Conservation (phyloP, 2,888 invertebrate genomes). For the Tipula lateralis region DNA sequence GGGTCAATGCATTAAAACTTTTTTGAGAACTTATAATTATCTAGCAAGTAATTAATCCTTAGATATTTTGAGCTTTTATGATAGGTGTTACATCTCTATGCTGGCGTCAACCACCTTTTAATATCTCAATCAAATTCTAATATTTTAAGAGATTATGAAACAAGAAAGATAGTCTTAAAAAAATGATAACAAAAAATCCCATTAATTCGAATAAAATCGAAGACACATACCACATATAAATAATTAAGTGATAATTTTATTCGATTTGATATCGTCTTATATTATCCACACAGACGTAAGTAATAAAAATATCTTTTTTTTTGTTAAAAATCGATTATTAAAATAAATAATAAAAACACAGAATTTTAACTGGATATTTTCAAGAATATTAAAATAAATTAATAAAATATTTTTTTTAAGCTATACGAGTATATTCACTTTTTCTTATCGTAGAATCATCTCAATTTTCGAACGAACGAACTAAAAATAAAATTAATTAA, state of each 20-base stretch:
- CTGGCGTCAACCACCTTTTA: neutral
- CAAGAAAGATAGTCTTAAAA: neutral
- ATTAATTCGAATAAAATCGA: neutral
- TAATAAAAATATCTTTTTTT: neutral
- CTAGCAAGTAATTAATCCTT: too few species aligned
- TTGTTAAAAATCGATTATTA: constrained; percentile 19
- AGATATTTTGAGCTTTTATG: too few species aligned
- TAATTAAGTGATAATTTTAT: constrained; percentile 9
- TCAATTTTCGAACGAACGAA: neutral
- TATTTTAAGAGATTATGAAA: neutral
- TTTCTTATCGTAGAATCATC: neutral
- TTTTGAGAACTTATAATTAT: too few species aligned
- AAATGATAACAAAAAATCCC: neutral
- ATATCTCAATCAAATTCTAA: neutral
- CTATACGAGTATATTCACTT: neutral
- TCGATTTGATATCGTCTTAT: neutral
- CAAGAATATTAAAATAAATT: constrained; percentile 4
- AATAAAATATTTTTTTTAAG: neutral
- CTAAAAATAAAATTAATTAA: neutral
- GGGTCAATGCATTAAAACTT: too few species aligned
- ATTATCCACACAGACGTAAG: neutral
- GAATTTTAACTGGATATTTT: neutral
- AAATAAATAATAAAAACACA: neutral
- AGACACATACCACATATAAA: neutral
- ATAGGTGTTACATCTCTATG: too few species aligned